Base-by-base conservation (phyloP, 2,797 vertebrate genomes). In the Tenualosa ilisha region DNA sequence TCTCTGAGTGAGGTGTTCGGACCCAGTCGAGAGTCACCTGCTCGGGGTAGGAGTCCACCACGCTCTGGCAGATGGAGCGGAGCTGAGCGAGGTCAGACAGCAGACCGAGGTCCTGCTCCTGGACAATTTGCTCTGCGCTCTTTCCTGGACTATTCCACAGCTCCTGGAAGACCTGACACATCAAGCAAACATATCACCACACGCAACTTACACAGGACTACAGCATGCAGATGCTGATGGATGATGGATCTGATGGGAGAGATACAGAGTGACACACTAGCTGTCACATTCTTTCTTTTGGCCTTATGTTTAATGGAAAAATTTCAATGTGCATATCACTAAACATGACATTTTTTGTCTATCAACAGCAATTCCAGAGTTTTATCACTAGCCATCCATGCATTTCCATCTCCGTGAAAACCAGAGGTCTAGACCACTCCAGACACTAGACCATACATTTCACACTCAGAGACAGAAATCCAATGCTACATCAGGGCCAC, bases 91-190 rank as follows among this genome's bases (percentile, higher is more conserved):
- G 84, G 87, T 99, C 96, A 51, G 92, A 94, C 86, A 99, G 92
- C 12, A 97, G 92, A 26, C 95, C 95, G 87, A 99, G 91, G 88
- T 97, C 92, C 94, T 95, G 94, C 85, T 98, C 96, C 85, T 95
- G 92, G 85, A 98, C 93, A 4, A 99, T 96, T 91, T 97, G 95
- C 2, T 50, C 31, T 7, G 97, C 95, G 0, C 91, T 93, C 93
- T 96, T 97, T 26, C 95, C 96, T 11, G 95, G 79, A 13, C 91
- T 93, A 87, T 92, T 96, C 96, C 98, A 99, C 94, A 99, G 92
- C 89, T 97, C 96, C 46, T 93, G 93, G 65, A 99, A 95, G 86
- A 99, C 97, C 98, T 99, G 85, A 54, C 89, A 84, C 86, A 2
- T 26, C 26, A 50, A 72, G 50, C 31, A 43, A 31, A 72, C 50